Conservation (phyloP, 2,797 vertebrate species). For the Todus mexicanus region DNA sequence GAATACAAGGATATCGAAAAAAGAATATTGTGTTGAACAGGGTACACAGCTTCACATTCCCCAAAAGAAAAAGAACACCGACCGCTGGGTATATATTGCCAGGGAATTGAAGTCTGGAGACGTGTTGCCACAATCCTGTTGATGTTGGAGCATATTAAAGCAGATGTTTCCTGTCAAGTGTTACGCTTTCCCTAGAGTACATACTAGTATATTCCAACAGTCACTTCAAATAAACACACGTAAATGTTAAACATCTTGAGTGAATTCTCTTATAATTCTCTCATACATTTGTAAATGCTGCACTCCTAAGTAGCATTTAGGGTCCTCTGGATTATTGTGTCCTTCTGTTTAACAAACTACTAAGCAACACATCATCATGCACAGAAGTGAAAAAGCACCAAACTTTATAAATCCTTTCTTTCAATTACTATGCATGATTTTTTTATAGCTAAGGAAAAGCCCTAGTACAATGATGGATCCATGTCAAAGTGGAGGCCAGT, state of each 20-base stretch:
- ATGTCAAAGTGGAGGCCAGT: no score
- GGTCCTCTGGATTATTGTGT: not conserved
- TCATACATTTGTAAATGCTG: not conserved
- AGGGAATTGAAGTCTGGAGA: slow-evolving; percentile 23
- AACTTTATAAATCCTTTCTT: not conserved
- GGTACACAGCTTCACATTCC: not conserved
- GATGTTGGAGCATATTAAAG: slow-evolving; percentile 67
- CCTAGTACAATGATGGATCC: not conserved
- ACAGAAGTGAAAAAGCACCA: not conserved
- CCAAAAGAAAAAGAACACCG: not conserved
- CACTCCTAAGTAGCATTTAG: not conserved
- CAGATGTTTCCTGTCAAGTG: slow-evolving; percentile 78
- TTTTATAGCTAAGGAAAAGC: not conserved
- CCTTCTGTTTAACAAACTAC: not conserved
- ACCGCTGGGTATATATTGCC: not conserved
- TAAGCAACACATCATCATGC: not conserved
- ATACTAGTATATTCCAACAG: not conserved
- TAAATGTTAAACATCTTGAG: not conserved
- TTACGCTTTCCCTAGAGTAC: slow-evolving; percentile 37
- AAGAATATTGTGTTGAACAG: not conserved
- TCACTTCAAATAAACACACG: slow-evolving; percentile 17
- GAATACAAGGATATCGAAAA: slow-evolving; percentile 17
- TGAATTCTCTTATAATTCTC: slow-evolving; percentile 6
- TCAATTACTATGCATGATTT: not conserved
- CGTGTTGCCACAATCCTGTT: slow-evolving; percentile 46